A percentile compares a stretch with the other conserved stretches of the same genome.
phyloP scores from a whole-genome alignment of 2,113 vertebrate species.

The Gallinago media region DNA sequence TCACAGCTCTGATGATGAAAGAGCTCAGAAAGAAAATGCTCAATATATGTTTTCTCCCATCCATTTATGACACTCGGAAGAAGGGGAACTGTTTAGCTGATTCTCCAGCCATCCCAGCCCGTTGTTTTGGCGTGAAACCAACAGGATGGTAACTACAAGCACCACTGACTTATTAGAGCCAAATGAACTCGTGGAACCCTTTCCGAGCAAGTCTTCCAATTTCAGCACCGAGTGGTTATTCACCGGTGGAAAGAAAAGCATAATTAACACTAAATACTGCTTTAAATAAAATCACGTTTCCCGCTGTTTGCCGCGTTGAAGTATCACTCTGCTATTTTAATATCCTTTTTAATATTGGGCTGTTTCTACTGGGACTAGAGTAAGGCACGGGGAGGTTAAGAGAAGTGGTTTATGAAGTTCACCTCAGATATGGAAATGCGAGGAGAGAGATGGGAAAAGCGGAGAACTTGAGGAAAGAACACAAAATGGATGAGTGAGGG shows the following conservation, averaged over 20 bases:
- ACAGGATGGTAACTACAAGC: not conserved
- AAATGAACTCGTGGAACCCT: not conserved
- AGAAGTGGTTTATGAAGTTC: not conserved
- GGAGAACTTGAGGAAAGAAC: not conserved
- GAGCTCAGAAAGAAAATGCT: not conserved
- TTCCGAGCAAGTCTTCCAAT: not conserved
- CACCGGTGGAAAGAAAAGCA: not conserved
- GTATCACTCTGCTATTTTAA: not conserved
- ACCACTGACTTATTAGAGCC: not conserved
- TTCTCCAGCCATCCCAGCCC: not conserved
- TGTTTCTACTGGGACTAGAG: not conserved
- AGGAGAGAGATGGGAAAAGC: not conserved
- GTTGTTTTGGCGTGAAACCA: constrained; percentile 9
- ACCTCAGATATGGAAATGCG: not conserved
- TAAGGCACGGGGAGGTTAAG: not conserved
- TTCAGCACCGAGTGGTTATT: not conserved
- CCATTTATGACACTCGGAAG: not conserved
- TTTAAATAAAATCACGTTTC: not conserved
- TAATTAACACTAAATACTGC: not conserved
- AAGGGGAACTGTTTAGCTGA: not conserved
- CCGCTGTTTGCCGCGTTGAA: not conserved
- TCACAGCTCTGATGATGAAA: not conserved
- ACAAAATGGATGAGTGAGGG: not conserved
- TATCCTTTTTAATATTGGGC: not conserved
- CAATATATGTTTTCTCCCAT: not conserved